Percentiles rank a stretch among this genome's conserved stretches.
Evolutionary conservation across 1,140 invertebrate genomes (phyloP).

Genomic region (Papilio machaon): DNA sequence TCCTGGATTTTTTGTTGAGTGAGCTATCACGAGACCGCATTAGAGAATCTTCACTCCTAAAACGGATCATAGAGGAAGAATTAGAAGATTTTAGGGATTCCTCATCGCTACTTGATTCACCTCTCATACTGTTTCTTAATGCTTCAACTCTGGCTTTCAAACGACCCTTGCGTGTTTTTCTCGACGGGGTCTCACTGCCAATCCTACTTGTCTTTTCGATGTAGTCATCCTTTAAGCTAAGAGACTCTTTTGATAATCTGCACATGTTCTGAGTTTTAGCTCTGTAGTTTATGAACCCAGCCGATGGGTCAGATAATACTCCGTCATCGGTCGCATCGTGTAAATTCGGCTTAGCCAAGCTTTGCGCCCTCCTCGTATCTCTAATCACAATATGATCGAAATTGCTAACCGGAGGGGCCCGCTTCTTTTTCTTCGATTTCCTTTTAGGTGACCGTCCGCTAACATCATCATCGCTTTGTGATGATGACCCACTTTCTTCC

Average conservation of each 20-base stretch:
- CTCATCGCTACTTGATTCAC: slow-evolving; percentile 89
- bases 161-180: slow-evolving; percentile 82
- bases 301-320: slow-evolving; percentile 80
- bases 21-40: slow-evolving; percentile 83
- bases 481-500: slow-evolving; percentile 83
- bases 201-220: slow-evolving; percentile 71
- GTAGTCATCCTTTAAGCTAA: slow-evolving; percentile 69
- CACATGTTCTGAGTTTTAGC: slow-evolving; percentile 68
- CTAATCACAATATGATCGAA: slow-evolving; percentile 83
- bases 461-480: slow-evolving; percentile 83
- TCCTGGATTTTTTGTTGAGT: slow-evolving; percentile 80
- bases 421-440: slow-evolving; percentile 77
- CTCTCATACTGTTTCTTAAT: slow-evolving; percentile 83
- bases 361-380: slow-evolving; percentile 76
- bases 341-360: slow-evolving; percentile 70
- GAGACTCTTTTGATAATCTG: slow-evolving; percentile 68
- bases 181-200: slow-evolving; percentile 80
- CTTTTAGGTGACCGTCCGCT: slow-evolving; percentile 78
- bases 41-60: slow-evolving; percentile 86
- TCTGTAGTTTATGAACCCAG: slow-evolving; percentile 78
- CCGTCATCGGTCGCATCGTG: slow-evolving; percentile 80
- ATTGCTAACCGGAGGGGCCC: slow-evolving; percentile 66
- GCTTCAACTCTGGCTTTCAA: slow-evolving; percentile 86
- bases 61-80: slow-evolving; percentile 84
- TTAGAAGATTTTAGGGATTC: slow-evolving; percentile 85